Conservation (phyloP, 2,113 vertebrate genomes). For the Mormoops blainvillei region DNA sequence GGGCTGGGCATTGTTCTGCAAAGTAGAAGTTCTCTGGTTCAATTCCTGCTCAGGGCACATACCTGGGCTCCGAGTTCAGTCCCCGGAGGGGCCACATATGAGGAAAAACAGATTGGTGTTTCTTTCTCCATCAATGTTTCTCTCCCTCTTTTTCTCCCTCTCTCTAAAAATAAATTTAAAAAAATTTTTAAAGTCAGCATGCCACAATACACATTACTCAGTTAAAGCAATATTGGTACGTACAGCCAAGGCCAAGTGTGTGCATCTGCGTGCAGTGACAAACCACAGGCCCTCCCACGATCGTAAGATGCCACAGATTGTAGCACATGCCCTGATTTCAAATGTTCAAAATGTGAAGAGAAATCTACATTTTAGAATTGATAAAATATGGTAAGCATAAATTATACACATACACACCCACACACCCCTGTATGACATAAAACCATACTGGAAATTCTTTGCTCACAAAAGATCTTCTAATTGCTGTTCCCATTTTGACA, state of each 20-base stretch:
- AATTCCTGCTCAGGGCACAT: too few relatives aligned
- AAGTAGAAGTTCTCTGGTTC: too few relatives aligned
- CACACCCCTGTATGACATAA: not conserved
- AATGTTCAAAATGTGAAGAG: not conserved
- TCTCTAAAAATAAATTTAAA: too few relatives aligned
- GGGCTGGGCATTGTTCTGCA: too few relatives aligned
- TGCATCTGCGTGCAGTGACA: not conserved
- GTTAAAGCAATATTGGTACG: not conserved
- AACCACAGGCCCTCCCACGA: not conserved
- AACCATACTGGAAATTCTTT: not conserved
- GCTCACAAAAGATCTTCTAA: conserved; percentile 21
- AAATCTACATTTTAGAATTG: not conserved
- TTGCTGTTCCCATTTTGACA: conserved; percentile 25
- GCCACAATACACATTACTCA: not conserved
- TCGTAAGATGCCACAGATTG: not conserved
- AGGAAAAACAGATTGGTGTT: too few relatives aligned
- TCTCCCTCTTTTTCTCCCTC: too few relatives aligned
- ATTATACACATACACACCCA: not conserved
- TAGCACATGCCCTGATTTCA: not conserved
- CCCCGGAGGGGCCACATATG: too few relatives aligned
- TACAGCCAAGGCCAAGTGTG: too few relatives aligned
- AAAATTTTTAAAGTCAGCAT: not conserved
- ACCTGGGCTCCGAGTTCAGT: too few relatives aligned
- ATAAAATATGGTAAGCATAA: not conserved
- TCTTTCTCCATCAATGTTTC: too few relatives aligned